These are phyloP conservation scores for Jordanella pulchra DNA, from an alignment of 2,797 vertebrate species.

Conservation along the genomic window DNA sequence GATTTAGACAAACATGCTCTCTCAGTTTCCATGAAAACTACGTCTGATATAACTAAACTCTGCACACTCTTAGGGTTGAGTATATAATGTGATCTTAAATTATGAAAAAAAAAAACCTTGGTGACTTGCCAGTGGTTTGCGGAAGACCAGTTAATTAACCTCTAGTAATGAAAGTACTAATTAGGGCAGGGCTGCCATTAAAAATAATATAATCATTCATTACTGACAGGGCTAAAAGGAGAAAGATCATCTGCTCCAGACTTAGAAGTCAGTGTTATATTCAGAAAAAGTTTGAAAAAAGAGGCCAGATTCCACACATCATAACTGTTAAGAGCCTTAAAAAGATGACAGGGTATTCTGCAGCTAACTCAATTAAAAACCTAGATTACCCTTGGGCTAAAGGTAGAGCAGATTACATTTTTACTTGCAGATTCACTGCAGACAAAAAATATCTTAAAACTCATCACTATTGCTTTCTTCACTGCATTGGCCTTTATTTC, in stretches of 20 bases:
- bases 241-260: neutral
- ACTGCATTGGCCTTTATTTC: neutral
- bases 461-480: neutral
- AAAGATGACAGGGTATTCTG: neutral
- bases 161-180: constrained; percentile 37
- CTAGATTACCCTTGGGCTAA: neutral
- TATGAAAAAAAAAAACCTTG: neutral
- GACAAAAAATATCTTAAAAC: neutral
- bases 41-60: constrained; percentile 48
- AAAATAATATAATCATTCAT: constrained; percentile 34
- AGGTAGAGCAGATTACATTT: neutral
- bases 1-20: neutral
- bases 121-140: constrained; percentile 1
- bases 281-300: constrained; percentile 13
- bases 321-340: neutral
- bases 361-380: neutral
- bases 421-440: neutral
- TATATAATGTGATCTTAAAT: neutral
- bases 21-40: constrained; percentile 71
- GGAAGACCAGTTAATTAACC: constrained; percentile 50
- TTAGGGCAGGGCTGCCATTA: constrained; percentile 21
- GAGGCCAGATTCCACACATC: neutral
- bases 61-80: constrained; percentile 30
- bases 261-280: constrained; percentile 21
- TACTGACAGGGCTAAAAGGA: constrained; percentile 19